Evolutionary conservation across 2,113 vertebrate species (phyloP).

Genomic region (Podocnemis expansa): DNA sequence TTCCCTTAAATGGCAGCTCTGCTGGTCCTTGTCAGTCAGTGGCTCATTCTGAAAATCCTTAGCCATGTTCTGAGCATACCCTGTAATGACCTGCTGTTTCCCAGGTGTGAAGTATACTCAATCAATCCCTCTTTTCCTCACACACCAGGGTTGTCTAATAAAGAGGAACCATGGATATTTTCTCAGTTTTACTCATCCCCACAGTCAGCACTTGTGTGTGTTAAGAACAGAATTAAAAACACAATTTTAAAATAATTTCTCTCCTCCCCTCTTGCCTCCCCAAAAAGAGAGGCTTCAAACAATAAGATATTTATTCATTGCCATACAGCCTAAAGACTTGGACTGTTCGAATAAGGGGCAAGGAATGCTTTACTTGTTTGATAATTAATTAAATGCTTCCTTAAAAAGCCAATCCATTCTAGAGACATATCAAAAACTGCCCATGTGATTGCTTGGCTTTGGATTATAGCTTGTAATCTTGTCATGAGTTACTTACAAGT

Average conservation of each 20-base stretch:
- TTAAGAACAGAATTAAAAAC: background rate
- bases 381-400: background rate
- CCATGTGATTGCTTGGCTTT: background rate
- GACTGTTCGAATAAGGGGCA: background rate
- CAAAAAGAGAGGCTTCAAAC: constrained; percentile 50
- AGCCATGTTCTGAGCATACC: background rate
- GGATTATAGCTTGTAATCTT: background rate
- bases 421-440: background rate
- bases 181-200: constrained; percentile 58
- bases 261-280: constrained; percentile 57
- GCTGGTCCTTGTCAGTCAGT: constrained; percentile 14
- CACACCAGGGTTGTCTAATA: background rate
- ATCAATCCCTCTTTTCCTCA: constrained; percentile 1
- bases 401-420: background rate
- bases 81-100: background rate
- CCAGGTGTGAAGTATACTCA: background rate
- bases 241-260: constrained; percentile 27
- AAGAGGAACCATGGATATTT: background rate
- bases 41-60: background rate
- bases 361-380: constrained; percentile 14
- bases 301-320: constrained; percentile 49
- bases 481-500: background rate
- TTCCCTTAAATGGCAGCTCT: background rate
- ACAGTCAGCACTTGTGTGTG: background rate
- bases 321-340: constrained; percentile 28